These are phyloP conservation scores for Drosophila melanocephala DNA, from an alignment of 2,888 invertebrate species.

Conservation along the genomic window DNA sequence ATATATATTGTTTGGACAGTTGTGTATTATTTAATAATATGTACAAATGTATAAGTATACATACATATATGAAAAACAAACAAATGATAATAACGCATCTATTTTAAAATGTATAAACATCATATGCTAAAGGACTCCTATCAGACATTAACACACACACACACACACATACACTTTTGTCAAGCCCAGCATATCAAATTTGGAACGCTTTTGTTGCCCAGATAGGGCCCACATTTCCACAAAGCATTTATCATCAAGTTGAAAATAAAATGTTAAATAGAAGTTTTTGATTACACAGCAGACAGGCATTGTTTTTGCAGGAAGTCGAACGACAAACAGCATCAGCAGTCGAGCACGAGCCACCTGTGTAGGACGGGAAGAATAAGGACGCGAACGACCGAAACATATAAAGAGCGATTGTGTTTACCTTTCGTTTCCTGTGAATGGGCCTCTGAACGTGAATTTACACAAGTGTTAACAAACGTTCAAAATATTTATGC, in stretches of 20 bases:
- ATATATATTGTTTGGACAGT: slow-evolving; percentile 36
- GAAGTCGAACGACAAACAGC: slow-evolving; percentile 48
- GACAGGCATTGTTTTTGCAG: slow-evolving; percentile 45
- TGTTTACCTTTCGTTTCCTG: slow-evolving; percentile 43
- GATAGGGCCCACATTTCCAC: slow-evolving; percentile 62
- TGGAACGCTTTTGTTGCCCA: slow-evolving; percentile 28
- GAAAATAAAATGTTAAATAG: slow-evolving; percentile 70
- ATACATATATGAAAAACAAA: slow-evolving; percentile 2
- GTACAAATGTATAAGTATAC: slow-evolving; percentile 12
- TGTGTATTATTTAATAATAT: slow-evolving; percentile 17
- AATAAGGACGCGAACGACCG: neutral
- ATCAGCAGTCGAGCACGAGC: slow-evolving; percentile 29
- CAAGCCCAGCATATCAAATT: slow-evolving; percentile 40
- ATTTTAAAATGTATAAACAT: slow-evolving; percentile 48
- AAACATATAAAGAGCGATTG: slow-evolving; percentile 28
- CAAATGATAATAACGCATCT: slow-evolving; percentile 17
- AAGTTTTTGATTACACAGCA: slow-evolving; percentile 70
- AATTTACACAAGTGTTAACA: slow-evolving; percentile 65
- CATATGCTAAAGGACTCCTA: slow-evolving; percentile 8
- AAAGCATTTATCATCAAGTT: slow-evolving; percentile 76
- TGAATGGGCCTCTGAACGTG: neutral
- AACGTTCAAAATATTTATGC: slow-evolving; percentile 48
- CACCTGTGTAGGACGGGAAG: slow-evolving; percentile 5
- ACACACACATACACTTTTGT: slow-evolving; percentile 4
- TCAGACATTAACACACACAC: slow-evolving; percentile 10